Conservation (phyloP, 2,797 vertebrate species). For the Amniataba percoides region DNA sequence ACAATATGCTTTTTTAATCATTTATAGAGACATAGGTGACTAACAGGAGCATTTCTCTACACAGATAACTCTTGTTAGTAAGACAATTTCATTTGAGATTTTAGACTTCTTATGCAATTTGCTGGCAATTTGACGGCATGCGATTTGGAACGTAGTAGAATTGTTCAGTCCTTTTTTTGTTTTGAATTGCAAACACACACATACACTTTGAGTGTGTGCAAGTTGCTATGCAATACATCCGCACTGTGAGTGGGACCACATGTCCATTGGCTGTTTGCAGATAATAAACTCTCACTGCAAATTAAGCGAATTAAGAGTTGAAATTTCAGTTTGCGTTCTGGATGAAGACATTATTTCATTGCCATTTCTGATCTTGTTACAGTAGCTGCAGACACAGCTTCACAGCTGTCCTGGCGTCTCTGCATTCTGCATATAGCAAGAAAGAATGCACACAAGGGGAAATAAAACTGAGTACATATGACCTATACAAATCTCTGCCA, state of each 20-base stretch:
- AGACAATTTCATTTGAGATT: background rate
- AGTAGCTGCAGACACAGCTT: background rate
- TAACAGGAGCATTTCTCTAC: background rate
- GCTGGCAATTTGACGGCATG: too few relatives aligned
- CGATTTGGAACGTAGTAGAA: too few relatives aligned
- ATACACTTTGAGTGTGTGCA: background rate
- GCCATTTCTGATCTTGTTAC: background rate
- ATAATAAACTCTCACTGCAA: background rate
- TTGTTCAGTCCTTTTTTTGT: too few relatives aligned
- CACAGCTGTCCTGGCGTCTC: background rate
- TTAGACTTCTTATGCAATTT: background rate
- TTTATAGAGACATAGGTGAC: background rate
- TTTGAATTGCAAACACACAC: background rate
- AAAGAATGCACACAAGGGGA: slow-evolving; percentile 3
- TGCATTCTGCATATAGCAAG: background rate
- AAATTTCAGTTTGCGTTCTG: background rate
- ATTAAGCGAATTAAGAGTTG: background rate
- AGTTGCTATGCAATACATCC: background rate
- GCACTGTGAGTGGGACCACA: background rate
- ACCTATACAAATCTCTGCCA: background rate
- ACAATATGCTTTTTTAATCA: background rate
- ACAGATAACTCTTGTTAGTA: too few relatives aligned
- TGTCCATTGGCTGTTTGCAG: background rate
- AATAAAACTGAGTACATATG: background rate
- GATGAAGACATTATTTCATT: slow-evolving; percentile 27